Conservation (phyloP, 1,140 invertebrate species). For the Meloidogyne hapla region DNA sequence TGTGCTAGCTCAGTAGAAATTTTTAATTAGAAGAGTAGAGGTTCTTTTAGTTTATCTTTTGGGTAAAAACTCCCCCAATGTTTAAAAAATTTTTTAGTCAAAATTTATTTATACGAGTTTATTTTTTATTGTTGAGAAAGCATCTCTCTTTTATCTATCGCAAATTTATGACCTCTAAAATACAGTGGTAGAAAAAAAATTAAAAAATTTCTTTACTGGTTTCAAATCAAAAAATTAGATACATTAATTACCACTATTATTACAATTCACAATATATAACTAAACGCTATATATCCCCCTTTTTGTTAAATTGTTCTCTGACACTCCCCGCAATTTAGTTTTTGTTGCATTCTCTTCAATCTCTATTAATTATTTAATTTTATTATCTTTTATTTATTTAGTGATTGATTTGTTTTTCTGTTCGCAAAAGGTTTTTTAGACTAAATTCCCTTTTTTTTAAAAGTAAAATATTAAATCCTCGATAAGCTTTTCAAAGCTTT, state of each 20-base stretch:
- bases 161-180: not conserved
- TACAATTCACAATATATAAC: no score
- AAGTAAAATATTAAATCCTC: not conserved
- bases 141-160: not conserved
- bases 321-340: not conserved
- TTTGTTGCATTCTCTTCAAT: not conserved
- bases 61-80: not conserved
- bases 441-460: not conserved
- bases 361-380: slow-evolving; percentile 1
- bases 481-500: not conserved
- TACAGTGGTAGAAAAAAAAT: slow-evolving; percentile 1
- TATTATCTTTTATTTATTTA: slow-evolving; percentile 6
- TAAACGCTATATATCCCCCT: not conserved
- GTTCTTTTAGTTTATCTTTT: not conserved
- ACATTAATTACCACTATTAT: not conserved
- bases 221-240: not conserved
- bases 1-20: not conserved
- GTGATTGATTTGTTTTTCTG: not conserved
- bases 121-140: not conserved
- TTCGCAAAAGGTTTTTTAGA: not conserved
- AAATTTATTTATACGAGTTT: slow-evolving; percentile 2
- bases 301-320: not conserved
- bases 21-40: not conserved
- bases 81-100: not conserved
- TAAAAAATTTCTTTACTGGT: no score